phyloP scores from a whole-genome alignment of 1,140 invertebrate genomes.

The Pogonus chalceus region DNA sequence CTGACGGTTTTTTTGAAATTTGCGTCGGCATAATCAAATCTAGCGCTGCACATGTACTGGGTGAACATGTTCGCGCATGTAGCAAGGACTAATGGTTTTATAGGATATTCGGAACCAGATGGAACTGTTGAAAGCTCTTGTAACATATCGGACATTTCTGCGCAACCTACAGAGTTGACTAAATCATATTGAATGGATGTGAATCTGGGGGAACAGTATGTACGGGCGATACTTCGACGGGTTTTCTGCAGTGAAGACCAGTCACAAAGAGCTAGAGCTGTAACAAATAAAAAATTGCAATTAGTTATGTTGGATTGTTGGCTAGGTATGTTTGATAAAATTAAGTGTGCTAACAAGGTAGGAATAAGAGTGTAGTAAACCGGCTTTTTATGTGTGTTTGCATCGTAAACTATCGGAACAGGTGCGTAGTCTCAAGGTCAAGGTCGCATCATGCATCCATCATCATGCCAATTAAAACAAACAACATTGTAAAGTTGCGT shows the following conservation, averaged over 20 bases:
- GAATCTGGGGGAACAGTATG: conserved; percentile 65
- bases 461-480: too few relatives aligned
- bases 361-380: not conserved
- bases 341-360: too few relatives aligned
- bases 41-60: conserved; percentile 69
- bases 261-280: conserved; percentile 77
- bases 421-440: conserved; percentile 20
- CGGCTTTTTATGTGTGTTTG: not conserved
- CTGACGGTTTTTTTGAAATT: conserved; percentile 54
- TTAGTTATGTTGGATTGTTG: too few relatives aligned
- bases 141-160: conserved; percentile 49
- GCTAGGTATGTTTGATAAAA: too few relatives aligned
- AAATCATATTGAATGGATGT: conserved; percentile 57
- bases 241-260: conserved; percentile 74
- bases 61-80: conserved; percentile 77
- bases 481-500: too few relatives aligned
- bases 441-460: not conserved
- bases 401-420: not conserved
- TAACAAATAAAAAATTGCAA: conserved; percentile 35
- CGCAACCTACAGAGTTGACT: conserved; percentile 51
- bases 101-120: conserved; percentile 33
- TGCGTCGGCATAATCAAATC: conserved; percentile 55
- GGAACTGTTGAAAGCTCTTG: conserved; percentile 37
- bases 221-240: conserved; percentile 63
- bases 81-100: conserved; percentile 55